These are phyloP conservation scores for Apostichopus leukothele DNA, from an alignment of 53 echinoderm and acorn worm genomes.

Conservation along the genomic window DNA sequence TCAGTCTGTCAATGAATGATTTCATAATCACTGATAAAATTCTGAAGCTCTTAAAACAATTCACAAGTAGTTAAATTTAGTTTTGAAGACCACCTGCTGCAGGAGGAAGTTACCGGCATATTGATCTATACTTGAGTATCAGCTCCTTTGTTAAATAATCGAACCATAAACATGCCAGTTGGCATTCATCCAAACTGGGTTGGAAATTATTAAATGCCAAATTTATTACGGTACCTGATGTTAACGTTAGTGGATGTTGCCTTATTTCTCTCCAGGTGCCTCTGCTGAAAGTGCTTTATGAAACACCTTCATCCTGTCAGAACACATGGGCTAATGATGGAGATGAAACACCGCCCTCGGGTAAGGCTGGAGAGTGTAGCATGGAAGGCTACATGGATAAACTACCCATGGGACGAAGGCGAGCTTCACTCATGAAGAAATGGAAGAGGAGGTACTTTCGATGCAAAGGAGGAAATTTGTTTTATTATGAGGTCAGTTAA, in stretches of 20 bases:
- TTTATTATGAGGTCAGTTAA: slow-evolving; percentile 87
- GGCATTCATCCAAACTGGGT: not conserved
- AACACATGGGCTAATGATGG: not conserved
- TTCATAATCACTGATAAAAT: no score
- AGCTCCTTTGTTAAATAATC: no score
- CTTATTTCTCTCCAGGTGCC: slow-evolving; percentile 58
- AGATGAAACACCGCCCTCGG: slow-evolving; percentile 1
- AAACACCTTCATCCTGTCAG: slow-evolving; percentile 36
- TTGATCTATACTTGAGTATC: no score
- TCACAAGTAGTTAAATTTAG: no score
- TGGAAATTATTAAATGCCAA: not conserved
- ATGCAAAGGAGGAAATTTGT: slow-evolving; percentile 92
- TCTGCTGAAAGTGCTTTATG: slow-evolving; percentile 74
- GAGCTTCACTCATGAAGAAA: slow-evolving; percentile 95
- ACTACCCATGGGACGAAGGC: slow-evolving; percentile 86
- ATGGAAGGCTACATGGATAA: slow-evolving; percentile 99
- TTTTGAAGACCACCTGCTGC: no score
- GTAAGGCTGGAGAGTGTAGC: slow-evolving; percentile 78
- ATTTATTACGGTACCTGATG: not conserved
- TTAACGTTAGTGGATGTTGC: not conserved
- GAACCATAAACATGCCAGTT: not conserved
- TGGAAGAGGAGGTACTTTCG: slow-evolving; percentile 99
- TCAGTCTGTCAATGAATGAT: no score
- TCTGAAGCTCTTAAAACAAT: no score
- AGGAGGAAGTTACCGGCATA: no score